phyloP scores from a whole-genome alignment of 1,140 invertebrate genomes.

The Cydia amplana region DNA sequence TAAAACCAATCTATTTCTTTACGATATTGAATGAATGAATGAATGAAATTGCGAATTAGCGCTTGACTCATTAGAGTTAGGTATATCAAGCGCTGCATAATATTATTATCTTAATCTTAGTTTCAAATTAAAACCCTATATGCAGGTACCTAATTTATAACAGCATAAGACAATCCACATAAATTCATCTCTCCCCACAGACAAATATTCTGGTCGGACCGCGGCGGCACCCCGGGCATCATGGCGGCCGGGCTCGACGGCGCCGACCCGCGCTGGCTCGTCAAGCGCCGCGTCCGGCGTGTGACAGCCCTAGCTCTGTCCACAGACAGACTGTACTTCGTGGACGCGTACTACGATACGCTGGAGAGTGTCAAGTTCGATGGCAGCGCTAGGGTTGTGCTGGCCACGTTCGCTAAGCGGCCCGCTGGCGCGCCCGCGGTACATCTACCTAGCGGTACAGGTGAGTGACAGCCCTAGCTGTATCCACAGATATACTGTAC shows the following conservation, averaged over 20 bases:
- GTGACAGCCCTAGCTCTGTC: constrained; percentile 85
- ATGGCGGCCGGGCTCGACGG: constrained; percentile 45
- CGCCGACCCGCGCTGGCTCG: constrained; percentile 38
- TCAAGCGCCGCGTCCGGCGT: constrained; percentile 60
- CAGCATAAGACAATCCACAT: no score
- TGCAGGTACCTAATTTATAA: no score
- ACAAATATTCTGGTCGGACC: constrained; percentile 57
- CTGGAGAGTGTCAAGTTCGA: constrained; percentile 50
- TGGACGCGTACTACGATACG: constrained; percentile 77
- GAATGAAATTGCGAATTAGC: no score
- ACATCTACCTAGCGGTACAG: constrained; percentile 24
- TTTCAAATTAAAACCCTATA: no score
- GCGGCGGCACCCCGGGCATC: constrained; percentile 50
- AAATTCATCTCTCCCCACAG: constrained; percentile 33
- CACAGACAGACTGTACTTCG: constrained; percentile 86
- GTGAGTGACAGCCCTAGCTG: constrained; percentile 81
- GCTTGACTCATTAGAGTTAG: no score
- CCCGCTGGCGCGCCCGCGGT: constrained; percentile 34
- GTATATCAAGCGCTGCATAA: no score
- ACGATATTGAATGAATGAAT: no score
- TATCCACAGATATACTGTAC: constrained; percentile 85
- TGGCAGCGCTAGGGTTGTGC: constrained; percentile 44
- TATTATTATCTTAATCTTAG: no score
- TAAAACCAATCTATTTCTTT: no score
- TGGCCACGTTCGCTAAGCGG: constrained; percentile 45